A percentile compares a stretch with the other conserved stretches of the same genome.
These are phyloP conservation scores for Anas flavirostris DNA, from an alignment of 2,797 vertebrate species.

Conservation along the genomic window DNA sequence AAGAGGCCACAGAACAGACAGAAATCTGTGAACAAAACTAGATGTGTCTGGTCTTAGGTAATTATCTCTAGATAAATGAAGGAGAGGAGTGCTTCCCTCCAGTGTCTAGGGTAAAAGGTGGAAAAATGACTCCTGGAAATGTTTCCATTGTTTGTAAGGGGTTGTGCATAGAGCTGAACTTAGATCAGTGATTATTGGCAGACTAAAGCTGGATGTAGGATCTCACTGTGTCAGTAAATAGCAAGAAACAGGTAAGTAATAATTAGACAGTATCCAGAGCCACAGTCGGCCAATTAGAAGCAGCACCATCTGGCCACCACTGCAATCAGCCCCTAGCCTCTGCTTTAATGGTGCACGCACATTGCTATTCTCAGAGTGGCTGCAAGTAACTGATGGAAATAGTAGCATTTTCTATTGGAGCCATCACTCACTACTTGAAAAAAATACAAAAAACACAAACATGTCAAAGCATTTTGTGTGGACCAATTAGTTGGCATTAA, in stretches of 20 bases:
- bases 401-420: not conserved
- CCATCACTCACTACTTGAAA: not conserved
- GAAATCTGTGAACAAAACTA: not conserved
- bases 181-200: not conserved
- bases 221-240: not conserved
- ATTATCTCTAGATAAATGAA: not conserved
- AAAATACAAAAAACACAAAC: not conserved
- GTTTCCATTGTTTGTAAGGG: not conserved
- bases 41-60: not conserved
- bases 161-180: not conserved
- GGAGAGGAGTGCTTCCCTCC: not conserved
- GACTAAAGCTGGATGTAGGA: not conserved
- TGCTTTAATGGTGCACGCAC: not conserved
- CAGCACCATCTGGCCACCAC: not conserved
- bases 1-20: not conserved
- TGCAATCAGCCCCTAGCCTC: not conserved
- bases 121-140: not conserved
- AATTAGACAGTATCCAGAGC: not conserved
- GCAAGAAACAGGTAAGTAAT: not conserved
- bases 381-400: not conserved
- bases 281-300: slow-evolving; percentile 7
- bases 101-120: not conserved
- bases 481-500: not conserved
- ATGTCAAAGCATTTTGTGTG: not conserved
- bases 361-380: not conserved